Evolutionary conservation across 2,113 vertebrate species (phyloP), one percentile per base, ranked within the genome.

Genomic region (Todiramphus saurophagus): DNA sequence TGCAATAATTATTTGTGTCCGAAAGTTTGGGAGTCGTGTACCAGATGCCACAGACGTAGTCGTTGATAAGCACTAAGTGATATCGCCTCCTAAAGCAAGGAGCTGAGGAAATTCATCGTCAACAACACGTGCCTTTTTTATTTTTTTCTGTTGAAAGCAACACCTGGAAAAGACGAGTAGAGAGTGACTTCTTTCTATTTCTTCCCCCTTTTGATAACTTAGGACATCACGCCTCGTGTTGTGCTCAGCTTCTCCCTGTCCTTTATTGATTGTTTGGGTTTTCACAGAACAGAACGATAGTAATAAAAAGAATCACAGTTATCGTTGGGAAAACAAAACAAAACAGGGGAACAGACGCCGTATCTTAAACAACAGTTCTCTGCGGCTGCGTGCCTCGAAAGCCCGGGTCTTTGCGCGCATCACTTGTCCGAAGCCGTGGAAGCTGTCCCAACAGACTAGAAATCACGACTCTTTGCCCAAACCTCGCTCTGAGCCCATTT

Each of bases 241-340:
- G 43, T 28, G 33, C 44, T 56, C 88, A 17, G 56, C 35, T 87
- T 89, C 33, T 16, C 48, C 35, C 25, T 8, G 60, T 59, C 18
- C 76, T 50, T 80, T 50, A 51, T 16, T 55, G 58, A 23, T 70
- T 97, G 94, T 94, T 95, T 96, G 95, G 96, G 91, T 96, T 97
- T 95, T 59, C 64, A 43, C 16, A 31, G 83, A 89, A 85, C 92
- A 68, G 39, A 88, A 92, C 30, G 90, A 84, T 37, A 83, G 25
- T 10, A 63, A 62, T 2, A 51, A 64, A 72, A 79, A 83, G 30
- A 43, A 50, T 31, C 53, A 14, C 28, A n/a, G 56, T 56, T 90
- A 64, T 41, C 39, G 20, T 8, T 39, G 60, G 35, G 25, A 5
- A 64, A 8, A 46, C 46, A 19, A 46, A 25, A 25, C 50, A 24